phyloP scores from a whole-genome alignment of 2,113 vertebrate species.

The Chiloscyllium plagiosum region DNA sequence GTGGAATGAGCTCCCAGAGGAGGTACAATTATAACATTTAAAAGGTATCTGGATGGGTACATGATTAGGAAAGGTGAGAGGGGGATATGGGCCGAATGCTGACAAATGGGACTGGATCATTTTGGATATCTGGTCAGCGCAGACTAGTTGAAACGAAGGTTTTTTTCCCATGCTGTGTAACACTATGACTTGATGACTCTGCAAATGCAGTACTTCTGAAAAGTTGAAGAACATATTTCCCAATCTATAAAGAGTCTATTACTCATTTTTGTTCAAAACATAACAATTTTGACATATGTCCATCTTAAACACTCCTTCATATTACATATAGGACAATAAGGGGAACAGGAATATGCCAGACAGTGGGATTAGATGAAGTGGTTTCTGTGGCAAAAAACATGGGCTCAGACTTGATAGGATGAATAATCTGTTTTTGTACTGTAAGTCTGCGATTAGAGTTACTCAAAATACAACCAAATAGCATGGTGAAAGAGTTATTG shows the following conservation, averaged over 20 bases:
- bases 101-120: too few relatives aligned
- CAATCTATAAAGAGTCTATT: neutral
- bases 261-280: neutral
- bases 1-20: too few relatives aligned
- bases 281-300: neutral
- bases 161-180: too few relatives aligned
- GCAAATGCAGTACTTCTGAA: neutral
- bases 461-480: constrained; percentile 23
- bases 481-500: neutral
- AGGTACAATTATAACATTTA: too few relatives aligned
- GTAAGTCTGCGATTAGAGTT: constrained; percentile 7
- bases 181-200: too few relatives aligned
- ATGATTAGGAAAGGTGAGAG: too few relatives aligned
- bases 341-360: neutral
- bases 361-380: neutral
- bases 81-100: too few relatives aligned
- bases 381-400: neutral
- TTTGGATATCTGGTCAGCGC: too few relatives aligned
- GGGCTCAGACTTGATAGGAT: neutral
- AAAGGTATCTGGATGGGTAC: too few relatives aligned
- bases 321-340: neutral
- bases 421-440: constrained; percentile 15
- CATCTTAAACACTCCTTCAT: neutral
- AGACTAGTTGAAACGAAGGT: too few relatives aligned
- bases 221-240: neutral